These are phyloP conservation scores for Drosophila hydei DNA, from an alignment of 1,140 invertebrate species.

Conservation along the genomic window DNA sequence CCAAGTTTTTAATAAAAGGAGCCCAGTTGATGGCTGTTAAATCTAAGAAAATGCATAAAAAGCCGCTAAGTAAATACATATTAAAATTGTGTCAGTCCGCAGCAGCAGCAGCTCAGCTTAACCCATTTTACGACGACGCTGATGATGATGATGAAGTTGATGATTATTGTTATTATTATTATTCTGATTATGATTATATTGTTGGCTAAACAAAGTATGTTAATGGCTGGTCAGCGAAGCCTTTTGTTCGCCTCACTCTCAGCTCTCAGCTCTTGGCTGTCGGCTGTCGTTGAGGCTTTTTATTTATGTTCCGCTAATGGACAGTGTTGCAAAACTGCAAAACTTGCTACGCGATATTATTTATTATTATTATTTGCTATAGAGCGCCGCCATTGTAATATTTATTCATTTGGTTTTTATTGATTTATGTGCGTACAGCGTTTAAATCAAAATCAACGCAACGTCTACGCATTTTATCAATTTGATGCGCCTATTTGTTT, in stretches of 20 bases:
- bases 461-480: slow-evolving; percentile 65
- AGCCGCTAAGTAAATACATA: slow-evolving; percentile 69
- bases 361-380: slow-evolving; percentile 53
- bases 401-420: slow-evolving; percentile 75
- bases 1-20: slow-evolving; percentile 65
- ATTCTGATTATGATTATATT: slow-evolving; percentile 68
- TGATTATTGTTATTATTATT: slow-evolving; percentile 61
- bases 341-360: slow-evolving; percentile 63
- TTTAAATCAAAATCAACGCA: slow-evolving; percentile 73
- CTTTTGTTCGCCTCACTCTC: slow-evolving; percentile 12
- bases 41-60: slow-evolving; percentile 70
- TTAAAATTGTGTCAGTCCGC: slow-evolving; percentile 69
- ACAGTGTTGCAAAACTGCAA: slow-evolving; percentile 58
- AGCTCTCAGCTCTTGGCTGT: no score
- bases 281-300: slow-evolving; percentile 36
- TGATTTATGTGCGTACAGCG: slow-evolving; percentile 63
- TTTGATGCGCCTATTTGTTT: slow-evolving; percentile 75
- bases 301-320: slow-evolving; percentile 74
- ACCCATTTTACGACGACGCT: slow-evolving; percentile 60
- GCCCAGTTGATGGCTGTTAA: slow-evolving; percentile 31
- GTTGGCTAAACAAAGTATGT: slow-evolving; percentile 66
- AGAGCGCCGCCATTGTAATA: slow-evolving; percentile 50
- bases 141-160: slow-evolving; percentile 16
- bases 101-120: slow-evolving; percentile 31
- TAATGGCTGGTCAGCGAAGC: slow-evolving; percentile 53